Evolutionary conservation across 2,888 invertebrate species (phyloP).

Genomic region (Drosophila meridionalis): DNA sequence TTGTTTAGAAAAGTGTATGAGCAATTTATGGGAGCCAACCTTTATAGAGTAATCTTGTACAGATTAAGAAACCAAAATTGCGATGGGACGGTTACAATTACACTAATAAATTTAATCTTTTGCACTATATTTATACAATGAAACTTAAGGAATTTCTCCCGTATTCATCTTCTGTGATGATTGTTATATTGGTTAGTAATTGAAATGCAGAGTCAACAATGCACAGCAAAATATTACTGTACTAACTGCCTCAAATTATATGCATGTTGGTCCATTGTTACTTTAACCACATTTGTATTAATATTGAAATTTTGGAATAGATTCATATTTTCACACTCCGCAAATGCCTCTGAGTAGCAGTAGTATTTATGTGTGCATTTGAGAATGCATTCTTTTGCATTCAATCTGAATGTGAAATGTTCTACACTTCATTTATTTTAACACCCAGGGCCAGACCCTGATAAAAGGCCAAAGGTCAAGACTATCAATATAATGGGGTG

Average conservation of each 20-base stretch:
- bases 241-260: not conserved
- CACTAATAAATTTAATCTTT: too few species aligned
- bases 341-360: not conserved
- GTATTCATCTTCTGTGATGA: too few species aligned
- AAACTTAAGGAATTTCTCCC: too few species aligned
- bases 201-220: not conserved
- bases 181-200: too few species aligned
- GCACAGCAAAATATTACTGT: too few species aligned
- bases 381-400: not conserved
- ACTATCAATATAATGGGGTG: constrained; percentile 63
- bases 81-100: too few species aligned
- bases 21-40: too few species aligned
- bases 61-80: too few species aligned
- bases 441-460: constrained; percentile 15
- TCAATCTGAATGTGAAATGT: constrained; percentile 17
- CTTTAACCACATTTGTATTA: not conserved
- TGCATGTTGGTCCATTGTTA: not conserved
- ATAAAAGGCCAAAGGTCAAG: constrained; percentile 12
- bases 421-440: constrained; percentile 57
- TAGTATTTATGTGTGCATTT: constrained; percentile 1
- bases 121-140: too few species aligned
- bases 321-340: not conserved
- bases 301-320: not conserved
- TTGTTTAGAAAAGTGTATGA: too few species aligned
- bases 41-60: too few species aligned